phyloP scores from a whole-genome alignment of 2,113 vertebrate genomes.

The Hippopotamus amphibius region DNA sequence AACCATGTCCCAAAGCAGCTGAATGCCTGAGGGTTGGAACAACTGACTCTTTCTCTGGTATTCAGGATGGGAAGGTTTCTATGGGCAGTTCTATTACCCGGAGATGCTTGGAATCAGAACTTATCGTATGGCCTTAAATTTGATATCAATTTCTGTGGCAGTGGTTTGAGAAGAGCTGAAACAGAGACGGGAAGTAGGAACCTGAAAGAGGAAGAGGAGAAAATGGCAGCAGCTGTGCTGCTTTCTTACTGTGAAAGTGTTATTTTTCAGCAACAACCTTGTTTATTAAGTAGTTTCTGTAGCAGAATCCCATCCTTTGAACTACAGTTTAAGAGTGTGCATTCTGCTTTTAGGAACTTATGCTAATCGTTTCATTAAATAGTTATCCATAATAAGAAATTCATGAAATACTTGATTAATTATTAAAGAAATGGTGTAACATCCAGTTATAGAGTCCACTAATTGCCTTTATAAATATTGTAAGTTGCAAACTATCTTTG shows the following conservation, averaged over 20 bases:
- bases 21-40: neutral
- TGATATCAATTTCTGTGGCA: neutral
- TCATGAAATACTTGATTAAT: slow-evolving; percentile 59
- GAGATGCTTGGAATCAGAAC: neutral
- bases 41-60: neutral
- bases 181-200: neutral
- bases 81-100: neutral
- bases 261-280: neutral
- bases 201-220: neutral
- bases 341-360: slow-evolving; percentile 55
- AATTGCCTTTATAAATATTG: slow-evolving; percentile 60
- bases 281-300: neutral
- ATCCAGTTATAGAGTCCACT: slow-evolving; percentile 8
- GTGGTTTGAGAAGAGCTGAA: neutral
- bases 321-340: neutral
- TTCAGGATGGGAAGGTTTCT: neutral
- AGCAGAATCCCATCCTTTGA: neutral
- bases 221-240: neutral
- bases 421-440: slow-evolving; percentile 56
- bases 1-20: neutral
- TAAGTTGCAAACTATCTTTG: slow-evolving; percentile 46
- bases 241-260: neutral
- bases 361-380: slow-evolving; percentile 62
- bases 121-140: neutral
- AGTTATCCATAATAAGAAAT: slow-evolving; percentile 54